A percentile compares a stretch with the other conserved stretches of the same genome.
Conservation (phyloP, 1,140 invertebrate genomes). For the Eriocheir sinensis region DNA sequence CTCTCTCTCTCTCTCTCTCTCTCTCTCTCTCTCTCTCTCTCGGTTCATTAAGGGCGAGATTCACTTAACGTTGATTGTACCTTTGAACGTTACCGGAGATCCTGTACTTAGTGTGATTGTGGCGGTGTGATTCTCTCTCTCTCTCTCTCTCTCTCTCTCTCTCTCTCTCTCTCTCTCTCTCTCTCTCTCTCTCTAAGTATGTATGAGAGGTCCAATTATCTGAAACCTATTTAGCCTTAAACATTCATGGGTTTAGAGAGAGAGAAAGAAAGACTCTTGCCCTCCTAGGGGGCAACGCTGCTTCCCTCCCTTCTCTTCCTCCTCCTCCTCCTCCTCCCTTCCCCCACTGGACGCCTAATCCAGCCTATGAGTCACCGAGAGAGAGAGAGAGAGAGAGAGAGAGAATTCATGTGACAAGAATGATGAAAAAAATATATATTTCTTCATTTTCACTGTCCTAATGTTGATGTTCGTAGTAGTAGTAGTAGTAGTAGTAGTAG, state of each 20-base stretch:
- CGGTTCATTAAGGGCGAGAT: too few relatives aligned
- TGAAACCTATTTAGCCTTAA: neutral
- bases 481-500: too few relatives aligned
- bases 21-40: neutral
- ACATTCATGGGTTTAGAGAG: neutral
- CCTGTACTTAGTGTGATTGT: neutral
- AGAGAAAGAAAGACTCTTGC: neutral
- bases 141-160: slow-evolving; percentile 53
- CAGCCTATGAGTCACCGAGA: neutral
- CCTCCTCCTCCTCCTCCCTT: neutral
- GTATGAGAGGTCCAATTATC: neutral
- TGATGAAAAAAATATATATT: too few relatives aligned
- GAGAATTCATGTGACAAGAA: too few relatives aligned
- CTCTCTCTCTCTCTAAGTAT: neutral
- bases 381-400: neutral
- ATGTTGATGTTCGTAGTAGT: too few relatives aligned
- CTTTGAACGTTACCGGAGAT: too few relatives aligned
- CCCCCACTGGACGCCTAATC: neutral
- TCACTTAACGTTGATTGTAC: too few relatives aligned
- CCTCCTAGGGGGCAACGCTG: neutral
- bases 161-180: slow-evolving; percentile 46
- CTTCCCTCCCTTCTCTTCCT: neutral
- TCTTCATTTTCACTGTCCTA: too few relatives aligned
- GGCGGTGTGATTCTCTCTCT: slow-evolving; percentile 12
- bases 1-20: neutral